A percentile compares a stretch with the other conserved stretches of the same genome.
Conservation (phyloP, 2,113 vertebrate genomes). For the Ciconia maguari region DNA sequence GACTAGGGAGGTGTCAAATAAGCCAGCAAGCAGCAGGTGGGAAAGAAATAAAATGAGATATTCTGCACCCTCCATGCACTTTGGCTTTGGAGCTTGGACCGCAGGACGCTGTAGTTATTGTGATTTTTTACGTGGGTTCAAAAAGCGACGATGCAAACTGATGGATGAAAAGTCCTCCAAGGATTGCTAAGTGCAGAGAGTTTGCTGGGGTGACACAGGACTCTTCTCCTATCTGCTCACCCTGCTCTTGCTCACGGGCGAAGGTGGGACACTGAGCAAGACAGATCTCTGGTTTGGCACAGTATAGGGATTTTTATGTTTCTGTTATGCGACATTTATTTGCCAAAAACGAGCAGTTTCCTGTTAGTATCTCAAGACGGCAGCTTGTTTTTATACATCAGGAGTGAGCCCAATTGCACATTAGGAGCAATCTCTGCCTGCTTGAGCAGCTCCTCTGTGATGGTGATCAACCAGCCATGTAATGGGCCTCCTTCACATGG, state of each 20-base stretch:
- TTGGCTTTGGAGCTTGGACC: neutral
- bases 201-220: neutral
- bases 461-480: neutral
- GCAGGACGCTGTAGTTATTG: rapidly evolving
- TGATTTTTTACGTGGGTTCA: rapidly evolving
- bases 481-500: neutral
- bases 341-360: neutral
- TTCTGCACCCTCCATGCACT: neutral
- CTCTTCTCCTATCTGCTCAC: neutral
- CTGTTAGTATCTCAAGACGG: neutral
- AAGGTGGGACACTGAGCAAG: neutral
- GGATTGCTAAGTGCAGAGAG: neutral
- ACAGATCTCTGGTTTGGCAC: neutral
- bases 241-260: neutral
- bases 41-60: neutral
- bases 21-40: neutral
- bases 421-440: neutral
- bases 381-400: neutral
- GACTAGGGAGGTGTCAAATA: neutral
- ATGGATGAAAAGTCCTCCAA: neutral
- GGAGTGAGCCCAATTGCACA: neutral
- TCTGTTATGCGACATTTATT: neutral
- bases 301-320: neutral
- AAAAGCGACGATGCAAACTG: neutral
- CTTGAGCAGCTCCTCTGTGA: neutral